These are phyloP conservation scores for Crotalus tigris DNA, from an alignment of 2,113 vertebrate species.

Conservation along the genomic window DNA sequence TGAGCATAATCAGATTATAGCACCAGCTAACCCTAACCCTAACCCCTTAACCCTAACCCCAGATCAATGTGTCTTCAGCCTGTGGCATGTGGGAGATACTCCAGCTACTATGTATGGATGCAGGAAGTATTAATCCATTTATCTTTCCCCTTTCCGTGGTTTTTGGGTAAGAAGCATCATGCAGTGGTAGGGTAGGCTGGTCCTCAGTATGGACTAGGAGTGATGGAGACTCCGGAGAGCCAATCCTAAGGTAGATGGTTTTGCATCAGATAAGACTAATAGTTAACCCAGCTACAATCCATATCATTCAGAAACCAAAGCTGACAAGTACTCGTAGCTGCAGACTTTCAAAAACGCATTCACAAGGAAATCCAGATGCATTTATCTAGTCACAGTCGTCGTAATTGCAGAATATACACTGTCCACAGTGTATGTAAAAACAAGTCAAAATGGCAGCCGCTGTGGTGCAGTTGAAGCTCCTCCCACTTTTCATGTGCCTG, in stretches of 20 bases:
- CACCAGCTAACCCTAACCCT: too few relatives aligned
- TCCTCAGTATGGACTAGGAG: too few relatives aligned
- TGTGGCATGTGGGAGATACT: too few relatives aligned
- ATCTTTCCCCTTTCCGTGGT: background rate
- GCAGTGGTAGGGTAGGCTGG: background rate
- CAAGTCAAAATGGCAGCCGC: background rate
- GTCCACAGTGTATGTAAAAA: background rate
- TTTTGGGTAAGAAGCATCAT: background rate
- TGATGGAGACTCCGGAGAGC: background rate
- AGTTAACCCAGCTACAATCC: background rate
- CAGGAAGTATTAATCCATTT: background rate
- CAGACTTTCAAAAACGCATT: background rate
- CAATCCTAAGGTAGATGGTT: background rate
- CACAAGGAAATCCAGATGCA: background rate
- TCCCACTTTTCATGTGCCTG: background rate
- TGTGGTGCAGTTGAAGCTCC: background rate
- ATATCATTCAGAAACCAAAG: background rate
- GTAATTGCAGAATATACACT: background rate
- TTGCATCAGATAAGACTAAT: background rate
- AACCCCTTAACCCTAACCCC: too few relatives aligned
- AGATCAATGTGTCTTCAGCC: too few relatives aligned
- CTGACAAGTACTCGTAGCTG: background rate
- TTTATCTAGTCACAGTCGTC: background rate
- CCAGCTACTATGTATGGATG: background rate
- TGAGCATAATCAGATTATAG: background rate